Evolutionary conservation across 2,797 vertebrate species (phyloP), one percentile per base, ranked within the genome.

Genomic region (Nannoperca obscura): DNA sequence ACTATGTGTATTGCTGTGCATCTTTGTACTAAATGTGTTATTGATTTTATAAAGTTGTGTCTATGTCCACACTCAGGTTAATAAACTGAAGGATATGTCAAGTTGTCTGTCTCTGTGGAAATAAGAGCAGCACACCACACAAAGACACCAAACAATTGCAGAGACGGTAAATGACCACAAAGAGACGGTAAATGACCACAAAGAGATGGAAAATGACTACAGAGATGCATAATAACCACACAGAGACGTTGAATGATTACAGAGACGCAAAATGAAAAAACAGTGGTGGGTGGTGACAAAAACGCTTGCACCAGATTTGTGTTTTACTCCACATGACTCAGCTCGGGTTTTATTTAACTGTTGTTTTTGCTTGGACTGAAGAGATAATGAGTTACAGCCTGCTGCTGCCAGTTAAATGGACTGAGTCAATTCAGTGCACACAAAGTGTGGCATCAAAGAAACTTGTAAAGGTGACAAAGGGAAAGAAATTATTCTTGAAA

Each of bases 1-100:
- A 81, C 60, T 61, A 74, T 74, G 89, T 86, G 92, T 93, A 85
- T 91, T 81, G 88, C 80, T 83, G 91, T 95, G 90, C 64, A 87
- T 88, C 84, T 88, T 92, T 91, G 91, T 91, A 93, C 85, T 91
- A 91, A 90, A 72, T 69, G 77, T 93, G 93, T 81, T 90, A 74
- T 87, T 93, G 57, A 94, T 95, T 96, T 96, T 94, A 92, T 95
- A 94, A 95, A 85, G 92, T 96, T 95, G 93, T 90, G 90, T 93
- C 87, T 90, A 81, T 95, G 95, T 97, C 81, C 93, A 94, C 85
- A 92, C 95, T 96, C 96, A 95, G 96, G 96, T 94, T 83, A 96
- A 96, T 97, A 96, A 97, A 96, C 87, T 83, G 78, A 83, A 83
- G 60, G 57, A 87, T 86, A 76, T 57, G 46, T 78, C 49, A n/a